Conservation (phyloP, 2,113 vertebrate species). For the Pachypanchax playfairii region DNA sequence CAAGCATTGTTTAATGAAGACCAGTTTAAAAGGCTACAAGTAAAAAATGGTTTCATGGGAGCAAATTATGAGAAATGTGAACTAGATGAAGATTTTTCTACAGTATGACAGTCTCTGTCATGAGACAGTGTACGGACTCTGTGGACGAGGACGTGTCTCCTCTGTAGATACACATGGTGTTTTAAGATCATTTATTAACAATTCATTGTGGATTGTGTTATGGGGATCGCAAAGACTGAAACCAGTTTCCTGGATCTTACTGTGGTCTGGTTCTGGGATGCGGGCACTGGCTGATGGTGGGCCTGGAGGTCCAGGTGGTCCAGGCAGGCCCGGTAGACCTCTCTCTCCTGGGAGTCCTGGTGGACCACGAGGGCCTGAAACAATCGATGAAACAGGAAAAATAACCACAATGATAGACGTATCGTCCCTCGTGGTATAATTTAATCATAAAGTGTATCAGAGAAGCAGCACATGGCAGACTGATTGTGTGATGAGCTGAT, state of each 20-base stretch:
- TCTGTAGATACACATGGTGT: too few relatives aligned
- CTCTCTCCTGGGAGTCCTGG: conserved; percentile 87
- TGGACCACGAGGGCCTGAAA: conserved; percentile 81
- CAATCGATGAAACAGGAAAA: conserved; percentile 29
- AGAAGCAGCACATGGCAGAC: conserved; percentile 4
- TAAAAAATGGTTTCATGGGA: too few relatives aligned
- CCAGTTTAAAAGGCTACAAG: too few relatives aligned
- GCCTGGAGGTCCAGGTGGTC: conserved; percentile 69
- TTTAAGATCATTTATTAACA: too few relatives aligned
- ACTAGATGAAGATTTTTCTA: too few relatives aligned
- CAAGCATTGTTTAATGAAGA: too few relatives aligned
- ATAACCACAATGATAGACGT: conserved; percentile 20
- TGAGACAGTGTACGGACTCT: too few relatives aligned
- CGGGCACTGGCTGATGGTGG: conserved; percentile 66
- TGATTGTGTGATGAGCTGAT: conserved; percentile 24
- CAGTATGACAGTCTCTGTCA: too few relatives aligned
- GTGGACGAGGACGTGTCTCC: too few relatives aligned
- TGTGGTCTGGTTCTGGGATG: conserved; percentile 68
- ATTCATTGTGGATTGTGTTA: too few relatives aligned
- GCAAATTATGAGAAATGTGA: too few relatives aligned
- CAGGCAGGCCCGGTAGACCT: conserved; percentile 85
- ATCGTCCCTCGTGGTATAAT: not conserved
- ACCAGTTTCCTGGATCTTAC: conserved; percentile 56
- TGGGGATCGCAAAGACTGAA: not conserved
- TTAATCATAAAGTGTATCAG: not conserved